phyloP scores from a whole-genome alignment of 1,140 invertebrate genomes.

The Anadara kagoshimensis region DNA sequence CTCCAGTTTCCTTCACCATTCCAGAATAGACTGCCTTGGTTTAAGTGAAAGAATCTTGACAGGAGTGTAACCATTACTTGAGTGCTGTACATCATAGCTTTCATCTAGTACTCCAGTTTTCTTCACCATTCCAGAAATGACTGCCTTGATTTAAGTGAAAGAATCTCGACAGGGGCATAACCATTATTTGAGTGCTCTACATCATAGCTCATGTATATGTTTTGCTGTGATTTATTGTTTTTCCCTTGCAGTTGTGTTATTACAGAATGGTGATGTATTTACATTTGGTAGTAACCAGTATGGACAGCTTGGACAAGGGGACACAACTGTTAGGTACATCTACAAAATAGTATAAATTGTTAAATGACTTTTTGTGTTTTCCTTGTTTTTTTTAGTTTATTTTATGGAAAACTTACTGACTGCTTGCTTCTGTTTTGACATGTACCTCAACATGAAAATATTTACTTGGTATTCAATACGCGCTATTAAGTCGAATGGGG shows the following conservation, averaged over 20 bases:
- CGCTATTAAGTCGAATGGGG: too few relatives aligned
- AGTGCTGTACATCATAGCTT: too few relatives aligned
- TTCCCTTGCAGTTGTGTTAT: slow-evolving; percentile 77
- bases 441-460: too few relatives aligned
- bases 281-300: slow-evolving; percentile 91
- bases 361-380: background rate
- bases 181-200: background rate
- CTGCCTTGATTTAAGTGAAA: too few relatives aligned
- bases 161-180: too few relatives aligned
- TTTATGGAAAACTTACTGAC: background rate
- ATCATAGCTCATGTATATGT: background rate
- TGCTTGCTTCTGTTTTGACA: background rate
- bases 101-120: too few relatives aligned
- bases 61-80: too few relatives aligned
- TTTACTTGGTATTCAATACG: too few relatives aligned
- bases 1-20: too few relatives aligned
- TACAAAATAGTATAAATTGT: background rate
- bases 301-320: slow-evolving; percentile 94
- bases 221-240: slow-evolving; percentile 21
- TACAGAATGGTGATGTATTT: slow-evolving; percentile 85
- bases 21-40: too few relatives aligned
- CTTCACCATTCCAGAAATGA: too few relatives aligned
- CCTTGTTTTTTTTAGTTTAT: background rate
- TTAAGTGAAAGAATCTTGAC: too few relatives aligned
- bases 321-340: slow-evolving; percentile 76